Percentiles rank a stretch among this genome's conserved stretches.
phyloP scores from a whole-genome alignment of 2,797 vertebrate species.

The Sebastes glaucus region DNA sequence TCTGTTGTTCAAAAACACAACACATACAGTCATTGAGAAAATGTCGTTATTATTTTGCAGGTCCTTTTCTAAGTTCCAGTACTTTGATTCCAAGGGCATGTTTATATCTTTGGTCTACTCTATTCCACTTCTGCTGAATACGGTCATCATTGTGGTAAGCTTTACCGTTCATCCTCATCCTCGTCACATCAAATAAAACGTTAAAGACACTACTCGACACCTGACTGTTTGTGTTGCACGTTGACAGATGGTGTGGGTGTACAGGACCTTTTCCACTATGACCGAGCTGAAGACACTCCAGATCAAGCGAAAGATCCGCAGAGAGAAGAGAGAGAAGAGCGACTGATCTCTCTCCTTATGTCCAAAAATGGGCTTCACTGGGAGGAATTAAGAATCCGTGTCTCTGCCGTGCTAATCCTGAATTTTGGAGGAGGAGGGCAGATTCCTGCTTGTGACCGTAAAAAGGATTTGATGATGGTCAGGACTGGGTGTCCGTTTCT shows the following conservation, averaged over 20 bases:
- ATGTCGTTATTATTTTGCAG: constrained; percentile 67
- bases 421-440: constrained; percentile 32
- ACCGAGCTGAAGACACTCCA: constrained; percentile 90
- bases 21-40: neutral
- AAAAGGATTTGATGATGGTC: constrained; percentile 19
- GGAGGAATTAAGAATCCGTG: constrained; percentile 13
- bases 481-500: constrained; percentile 7
- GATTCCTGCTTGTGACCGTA: constrained; percentile 34
- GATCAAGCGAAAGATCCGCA: constrained; percentile 82
- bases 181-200: neutral
- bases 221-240: constrained; percentile 1
- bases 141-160: constrained; percentile 92
- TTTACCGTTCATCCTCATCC: neutral
- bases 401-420: constrained; percentile 40
- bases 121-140: constrained; percentile 89
- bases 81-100: constrained; percentile 97
- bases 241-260: constrained; percentile 90
- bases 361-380: constrained; percentile 38
- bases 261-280: constrained; percentile 91
- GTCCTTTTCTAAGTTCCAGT: constrained; percentile 92
- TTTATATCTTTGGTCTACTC: constrained; percentile 96
- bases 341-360: constrained; percentile 37
- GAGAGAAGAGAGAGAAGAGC: constrained; percentile 81
- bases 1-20: neutral
- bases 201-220: neutral